Evolutionary conservation across 2,888 invertebrate genomes (phyloP).

Genomic region (Amiota communis): DNA sequence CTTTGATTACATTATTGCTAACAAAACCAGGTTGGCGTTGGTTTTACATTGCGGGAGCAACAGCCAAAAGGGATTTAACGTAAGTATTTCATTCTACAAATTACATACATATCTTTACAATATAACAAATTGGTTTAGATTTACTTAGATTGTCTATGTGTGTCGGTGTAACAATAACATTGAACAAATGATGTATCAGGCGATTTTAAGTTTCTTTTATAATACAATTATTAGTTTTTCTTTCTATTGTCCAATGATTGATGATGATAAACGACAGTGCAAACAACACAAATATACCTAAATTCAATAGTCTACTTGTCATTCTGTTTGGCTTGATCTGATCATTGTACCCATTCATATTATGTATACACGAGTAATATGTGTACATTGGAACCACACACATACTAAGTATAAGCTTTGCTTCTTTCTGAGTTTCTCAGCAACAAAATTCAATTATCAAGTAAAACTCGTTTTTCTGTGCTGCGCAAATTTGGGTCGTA

Average conservation of each 20-base stretch:
- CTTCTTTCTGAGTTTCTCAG: neutral
- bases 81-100: conserved; percentile 56
- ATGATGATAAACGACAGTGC: too few species aligned
- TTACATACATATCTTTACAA: conserved; percentile 29
- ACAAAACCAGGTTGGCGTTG: conserved; percentile 83
- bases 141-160: too few species aligned
- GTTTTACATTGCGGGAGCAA: conserved; percentile 83
- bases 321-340: too few species aligned
- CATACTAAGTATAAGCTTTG: neutral
- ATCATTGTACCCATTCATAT: neutral
- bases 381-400: neutral
- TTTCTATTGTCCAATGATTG: too few species aligned
- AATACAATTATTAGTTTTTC: too few species aligned
- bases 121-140: conserved; percentile 41
- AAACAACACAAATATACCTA: too few species aligned
- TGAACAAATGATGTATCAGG: too few species aligned
- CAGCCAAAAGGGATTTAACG: conserved; percentile 81
- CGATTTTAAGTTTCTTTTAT: too few species aligned
- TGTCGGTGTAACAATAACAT: too few species aligned
- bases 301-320: too few species aligned
- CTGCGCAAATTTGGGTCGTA: conserved; percentile 3
- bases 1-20: conserved; percentile 79
- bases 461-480: conserved; percentile 22
- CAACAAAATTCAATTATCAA: neutral
- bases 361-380: neutral